phyloP scores from a whole-genome alignment of 1,140 invertebrate genomes.

The Papilio polyxenes region DNA sequence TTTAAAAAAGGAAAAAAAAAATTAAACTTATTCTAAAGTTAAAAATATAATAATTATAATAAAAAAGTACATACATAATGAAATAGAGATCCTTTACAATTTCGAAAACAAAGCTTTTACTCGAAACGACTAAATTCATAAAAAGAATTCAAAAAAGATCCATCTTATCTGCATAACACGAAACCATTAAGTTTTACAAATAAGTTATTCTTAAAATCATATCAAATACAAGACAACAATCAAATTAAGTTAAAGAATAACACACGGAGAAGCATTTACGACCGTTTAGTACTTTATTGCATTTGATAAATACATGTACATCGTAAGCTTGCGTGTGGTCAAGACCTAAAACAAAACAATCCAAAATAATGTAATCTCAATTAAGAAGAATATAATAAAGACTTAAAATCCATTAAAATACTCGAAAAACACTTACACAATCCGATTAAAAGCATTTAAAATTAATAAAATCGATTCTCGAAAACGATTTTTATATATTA shows the following conservation, averaged over 20 bases:
- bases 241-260: constrained; percentile 22
- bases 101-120: not conserved
- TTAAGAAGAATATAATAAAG: constrained; percentile 31
- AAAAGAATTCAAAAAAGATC: not conserved
- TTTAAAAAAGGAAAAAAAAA: too few species aligned
- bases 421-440: constrained; percentile 12
- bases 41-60: too few species aligned
- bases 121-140: not conserved
- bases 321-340: constrained; percentile 6
- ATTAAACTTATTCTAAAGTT: too few species aligned
- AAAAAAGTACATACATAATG: too few species aligned
- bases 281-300: constrained; percentile 14
- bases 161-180: not conserved
- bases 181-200: constrained; percentile 12
- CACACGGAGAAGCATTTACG: not conserved
- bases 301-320: constrained; percentile 11
- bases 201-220: constrained; percentile 4
- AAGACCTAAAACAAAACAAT: not conserved
- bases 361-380: constrained; percentile 3
- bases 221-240: constrained; percentile 25
- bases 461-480: constrained; percentile 23
- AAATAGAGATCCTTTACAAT: not conserved
- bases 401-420: constrained; percentile 13
- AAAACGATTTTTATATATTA: not conserved
- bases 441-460: constrained; percentile 18